Base-by-base conservation (phyloP, 2,113 vertebrate genomes). In the Anoura caudifer region DNA sequence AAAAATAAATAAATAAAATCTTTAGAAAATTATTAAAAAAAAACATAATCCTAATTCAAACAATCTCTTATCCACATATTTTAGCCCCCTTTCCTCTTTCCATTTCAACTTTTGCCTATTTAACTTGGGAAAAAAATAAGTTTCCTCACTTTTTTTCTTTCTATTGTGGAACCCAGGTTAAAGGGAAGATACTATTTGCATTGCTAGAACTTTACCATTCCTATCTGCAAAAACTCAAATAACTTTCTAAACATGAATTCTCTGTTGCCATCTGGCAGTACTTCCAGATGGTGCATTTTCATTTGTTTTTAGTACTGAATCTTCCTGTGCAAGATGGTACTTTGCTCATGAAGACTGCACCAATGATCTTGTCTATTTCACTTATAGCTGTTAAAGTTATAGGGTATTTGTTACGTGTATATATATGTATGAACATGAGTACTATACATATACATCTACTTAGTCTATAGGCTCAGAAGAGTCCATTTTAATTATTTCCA, bases 11-110 rank as follows among this genome's bases (percentile, higher is more conserved):
- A 26, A 26, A 26, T 59, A 59, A 26, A 26, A 59, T 59, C 22
- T 59, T 59, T 59, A 59, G 24, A 59, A 59, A 26, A 59, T 59
- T 59, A 59, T 59, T 59, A 26, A 5, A 59, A 59, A 91, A 93
- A n/a, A n/a, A 87, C 33, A 17, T 79, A 96, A 96, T 69, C 77
- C 43, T 63, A 87, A 84, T 31, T 83, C 59, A 65, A 90, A 84
- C 31, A 82, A 50, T 31, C 67, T 56, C 31, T 85, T 45, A 65
- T 13, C n/a, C 7, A 87, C 10, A 75, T 69, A 63, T 87, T 92
- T 90, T 73, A 79, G 31, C 45, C 45, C 17, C 38, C 69, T 80
- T 76, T 81, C 24, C 67, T 50, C 59, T 61, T 33, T 11, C 33
- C 20, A 80, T 95, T 67, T 93, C 41, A 77, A 63, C 43, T 81